phyloP scores from a whole-genome alignment of 1,140 invertebrate species.

The Drosophila bocki region DNA sequence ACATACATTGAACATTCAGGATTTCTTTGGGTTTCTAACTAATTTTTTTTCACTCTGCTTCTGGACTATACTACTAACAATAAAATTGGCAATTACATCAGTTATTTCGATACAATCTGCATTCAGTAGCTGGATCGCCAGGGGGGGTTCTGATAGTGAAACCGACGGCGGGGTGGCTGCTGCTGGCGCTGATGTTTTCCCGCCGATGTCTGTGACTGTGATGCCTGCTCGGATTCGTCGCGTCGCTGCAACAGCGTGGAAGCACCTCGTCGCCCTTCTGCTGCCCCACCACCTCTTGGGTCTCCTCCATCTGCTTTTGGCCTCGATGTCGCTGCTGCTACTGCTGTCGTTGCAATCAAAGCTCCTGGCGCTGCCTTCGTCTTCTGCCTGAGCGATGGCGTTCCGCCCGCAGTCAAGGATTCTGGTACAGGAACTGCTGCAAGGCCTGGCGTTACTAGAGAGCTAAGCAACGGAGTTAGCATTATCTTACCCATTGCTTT shows the following conservation, averaged over 20 bases:
- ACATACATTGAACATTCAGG: neutral
- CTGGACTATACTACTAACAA: neutral
- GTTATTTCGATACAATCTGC: neutral
- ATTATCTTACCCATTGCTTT: neutral
- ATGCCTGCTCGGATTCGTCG: slow-evolving; percentile 17
- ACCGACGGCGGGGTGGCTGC: slow-evolving; percentile 33
- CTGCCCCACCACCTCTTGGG: neutral
- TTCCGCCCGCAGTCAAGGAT: neutral
- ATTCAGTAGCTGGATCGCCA: slow-evolving; percentile 51
- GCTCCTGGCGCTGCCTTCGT: neutral
- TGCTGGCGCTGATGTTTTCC: neutral
- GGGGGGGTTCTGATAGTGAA: slow-evolving; percentile 8
- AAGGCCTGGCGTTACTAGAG: neutral
- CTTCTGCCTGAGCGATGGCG: neutral
- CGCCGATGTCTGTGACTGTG: slow-evolving; percentile 6
- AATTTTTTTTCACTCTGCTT: neutral
- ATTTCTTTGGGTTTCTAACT: neutral
- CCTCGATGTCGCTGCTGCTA: neutral
- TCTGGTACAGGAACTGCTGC: slow-evolving; percentile 8
- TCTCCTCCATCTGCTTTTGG: neutral
- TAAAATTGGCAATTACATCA: neutral
- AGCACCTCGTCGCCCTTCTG: neutral
- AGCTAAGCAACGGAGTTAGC: too few species aligned
- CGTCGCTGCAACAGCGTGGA: slow-evolving; percentile 17
- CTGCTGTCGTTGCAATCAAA: neutral